phyloP scores from a whole-genome alignment of 1,140 invertebrate species.

The Xylocopa sonorina region DNA sequence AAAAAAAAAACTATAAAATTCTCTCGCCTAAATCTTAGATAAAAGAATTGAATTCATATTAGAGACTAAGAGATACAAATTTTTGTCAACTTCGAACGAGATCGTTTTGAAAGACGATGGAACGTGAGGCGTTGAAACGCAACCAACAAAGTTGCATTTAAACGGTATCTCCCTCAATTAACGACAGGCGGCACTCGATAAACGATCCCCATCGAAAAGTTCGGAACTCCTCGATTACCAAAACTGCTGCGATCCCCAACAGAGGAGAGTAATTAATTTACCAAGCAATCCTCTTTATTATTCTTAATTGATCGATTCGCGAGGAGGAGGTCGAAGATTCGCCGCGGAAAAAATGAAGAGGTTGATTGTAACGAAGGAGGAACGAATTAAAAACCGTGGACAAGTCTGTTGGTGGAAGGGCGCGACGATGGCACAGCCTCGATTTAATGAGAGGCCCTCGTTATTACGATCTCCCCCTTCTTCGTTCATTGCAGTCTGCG shows the following conservation, averaged over 20 bases:
- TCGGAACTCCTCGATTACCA: neutral
- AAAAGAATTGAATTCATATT: neutral
- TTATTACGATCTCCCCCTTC: neutral
- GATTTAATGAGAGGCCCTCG: constrained; percentile 16
- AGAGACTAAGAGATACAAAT: neutral
- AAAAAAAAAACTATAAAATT: no score
- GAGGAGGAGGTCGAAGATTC: neutral
- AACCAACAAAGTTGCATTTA: no score
- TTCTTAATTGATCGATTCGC: constrained; percentile 5
- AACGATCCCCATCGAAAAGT: neutral
- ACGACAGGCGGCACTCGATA: neutral
- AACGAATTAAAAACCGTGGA: constrained; percentile 12
- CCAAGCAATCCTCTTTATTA: constrained; percentile 20
- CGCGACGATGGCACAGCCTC: neutral
- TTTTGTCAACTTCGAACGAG: neutral
- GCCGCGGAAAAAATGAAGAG: neutral
- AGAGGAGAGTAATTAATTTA: constrained; percentile 32
- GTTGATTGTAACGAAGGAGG: neutral
- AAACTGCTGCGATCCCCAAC: no score
- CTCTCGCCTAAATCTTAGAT: neutral
- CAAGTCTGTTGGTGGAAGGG: neutral
- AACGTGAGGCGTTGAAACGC: neutral
- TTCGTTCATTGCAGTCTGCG: no score
- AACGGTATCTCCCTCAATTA: neutral
- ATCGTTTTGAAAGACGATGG: no score